Evolutionary conservation across 2,888 invertebrate species (phyloP).

Genomic region (Cabera pusaria): DNA sequence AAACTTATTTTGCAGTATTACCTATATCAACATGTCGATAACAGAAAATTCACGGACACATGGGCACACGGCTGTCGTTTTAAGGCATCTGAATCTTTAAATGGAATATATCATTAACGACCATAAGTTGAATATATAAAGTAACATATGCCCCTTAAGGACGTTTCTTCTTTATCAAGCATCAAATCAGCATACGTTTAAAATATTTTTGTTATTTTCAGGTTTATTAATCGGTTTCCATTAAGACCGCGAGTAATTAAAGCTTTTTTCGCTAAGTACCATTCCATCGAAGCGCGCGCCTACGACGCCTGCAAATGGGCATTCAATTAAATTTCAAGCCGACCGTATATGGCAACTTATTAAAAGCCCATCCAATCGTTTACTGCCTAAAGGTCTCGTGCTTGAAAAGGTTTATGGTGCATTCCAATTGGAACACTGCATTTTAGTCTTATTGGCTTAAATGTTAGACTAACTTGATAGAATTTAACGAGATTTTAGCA

Average conservation of each 20-base stretch:
- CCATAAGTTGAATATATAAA: background rate
- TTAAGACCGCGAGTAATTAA: slow-evolving; percentile 35
- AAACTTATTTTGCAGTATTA: too few species aligned
- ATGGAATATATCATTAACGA: too few species aligned
- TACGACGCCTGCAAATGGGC: slow-evolving; percentile 36
- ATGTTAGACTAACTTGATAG: too few species aligned
- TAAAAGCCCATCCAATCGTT: slow-evolving; percentile 55
- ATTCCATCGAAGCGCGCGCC: slow-evolving; percentile 29
- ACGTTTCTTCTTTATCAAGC: background rate
- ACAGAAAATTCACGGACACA: too few species aligned
- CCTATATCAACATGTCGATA: too few species aligned
- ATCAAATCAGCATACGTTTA: too few species aligned
- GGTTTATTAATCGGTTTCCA: slow-evolving; percentile 27
- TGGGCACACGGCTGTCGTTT: too few species aligned
- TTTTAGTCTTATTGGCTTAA: too few species aligned
- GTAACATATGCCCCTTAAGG: background rate
- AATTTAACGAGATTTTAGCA: too few species aligned
- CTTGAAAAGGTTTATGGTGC: slow-evolving; percentile 26
- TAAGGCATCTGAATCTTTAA: too few species aligned
- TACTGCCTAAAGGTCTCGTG: slow-evolving; percentile 46
- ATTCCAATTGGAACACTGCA: slow-evolving; percentile 38
- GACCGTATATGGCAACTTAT: slow-evolving; percentile 47
- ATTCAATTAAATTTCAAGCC: slow-evolving; percentile 49
- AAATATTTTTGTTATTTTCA: too few species aligned
- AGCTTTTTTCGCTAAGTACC: slow-evolving; percentile 27